Conservation (phyloP, 2,888 invertebrate genomes). For the Amblyjoppa fuscipennis region DNA sequence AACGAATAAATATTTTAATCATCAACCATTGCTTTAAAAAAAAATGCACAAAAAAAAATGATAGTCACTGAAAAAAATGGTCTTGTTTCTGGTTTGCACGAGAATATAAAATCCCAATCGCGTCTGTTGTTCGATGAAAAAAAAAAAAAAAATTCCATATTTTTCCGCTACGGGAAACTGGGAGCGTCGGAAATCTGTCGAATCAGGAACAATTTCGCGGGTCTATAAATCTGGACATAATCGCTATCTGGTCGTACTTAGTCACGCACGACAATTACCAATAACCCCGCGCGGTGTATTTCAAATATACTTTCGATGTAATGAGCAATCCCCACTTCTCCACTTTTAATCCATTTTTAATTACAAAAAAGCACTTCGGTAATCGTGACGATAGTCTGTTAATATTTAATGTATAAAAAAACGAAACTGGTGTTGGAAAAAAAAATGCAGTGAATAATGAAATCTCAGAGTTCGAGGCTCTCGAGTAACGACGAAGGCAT, state of each 20-base stretch:
- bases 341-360: background rate
- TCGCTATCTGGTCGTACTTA: conserved; percentile 28
- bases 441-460: background rate
- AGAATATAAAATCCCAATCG: conserved; percentile 66
- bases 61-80: background rate
- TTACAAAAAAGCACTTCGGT: background rate
- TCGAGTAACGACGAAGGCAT: background rate
- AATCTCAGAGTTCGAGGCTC: background rate
- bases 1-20: background rate
- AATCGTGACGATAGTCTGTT: background rate
- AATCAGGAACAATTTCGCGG: conserved; percentile 68
- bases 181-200: conserved; percentile 66
- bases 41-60: background rate
- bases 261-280: conserved; percentile 14
- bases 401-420: background rate
- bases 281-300: background rate
- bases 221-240: conserved; percentile 63
- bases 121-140: background rate
- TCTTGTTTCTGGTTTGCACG: background rate
- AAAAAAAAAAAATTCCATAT: conserved; percentile 70
- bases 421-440: background rate
- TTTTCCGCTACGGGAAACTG: conserved; percentile 68
- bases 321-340: background rate
- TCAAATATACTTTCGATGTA: background rate
- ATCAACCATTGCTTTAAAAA: background rate